phyloP scores from a whole-genome alignment of 1,140 invertebrate genomes.

The Pectinophora gossypiella region DNA sequence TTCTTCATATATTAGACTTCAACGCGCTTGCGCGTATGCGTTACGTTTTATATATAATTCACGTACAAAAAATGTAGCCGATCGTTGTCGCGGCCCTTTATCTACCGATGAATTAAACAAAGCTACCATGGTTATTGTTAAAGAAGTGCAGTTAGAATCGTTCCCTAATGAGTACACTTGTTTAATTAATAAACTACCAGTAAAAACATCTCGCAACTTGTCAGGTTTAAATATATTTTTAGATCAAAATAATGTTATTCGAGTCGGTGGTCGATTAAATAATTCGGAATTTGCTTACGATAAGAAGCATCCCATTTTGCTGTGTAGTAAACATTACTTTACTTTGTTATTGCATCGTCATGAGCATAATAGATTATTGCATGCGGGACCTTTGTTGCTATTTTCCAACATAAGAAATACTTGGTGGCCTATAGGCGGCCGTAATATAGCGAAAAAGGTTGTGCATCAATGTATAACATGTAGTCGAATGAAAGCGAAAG shows the following conservation, averaged over 20 bases:
- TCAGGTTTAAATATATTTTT: constrained; percentile 24
- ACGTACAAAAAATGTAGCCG: no score
- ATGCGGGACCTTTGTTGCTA: background rate
- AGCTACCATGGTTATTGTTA: background rate
- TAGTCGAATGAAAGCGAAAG: background rate
- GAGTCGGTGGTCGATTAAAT: background rate
- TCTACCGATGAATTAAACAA: no score
- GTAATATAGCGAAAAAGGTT: background rate
- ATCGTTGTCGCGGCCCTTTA: no score
- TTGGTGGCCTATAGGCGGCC: background rate
- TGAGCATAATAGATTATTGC: background rate
- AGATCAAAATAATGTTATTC: constrained; percentile 9
- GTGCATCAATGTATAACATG: background rate
- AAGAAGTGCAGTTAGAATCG: background rate
- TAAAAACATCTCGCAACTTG: background rate
- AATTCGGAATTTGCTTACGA: background rate
- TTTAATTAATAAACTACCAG: background rate
- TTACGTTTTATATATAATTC: no score
- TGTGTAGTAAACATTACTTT: constrained; percentile 2
- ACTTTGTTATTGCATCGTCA: background rate
- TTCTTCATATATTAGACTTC: no score
- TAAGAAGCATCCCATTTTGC: background rate
- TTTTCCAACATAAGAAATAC: background rate
- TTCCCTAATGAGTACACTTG: background rate
- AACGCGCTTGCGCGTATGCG: no score